A percentile compares a stretch with the other conserved stretches of the same genome.
Conservation (phyloP, 2,113 vertebrate genomes). For the Protobothrops flavoviridis region DNA sequence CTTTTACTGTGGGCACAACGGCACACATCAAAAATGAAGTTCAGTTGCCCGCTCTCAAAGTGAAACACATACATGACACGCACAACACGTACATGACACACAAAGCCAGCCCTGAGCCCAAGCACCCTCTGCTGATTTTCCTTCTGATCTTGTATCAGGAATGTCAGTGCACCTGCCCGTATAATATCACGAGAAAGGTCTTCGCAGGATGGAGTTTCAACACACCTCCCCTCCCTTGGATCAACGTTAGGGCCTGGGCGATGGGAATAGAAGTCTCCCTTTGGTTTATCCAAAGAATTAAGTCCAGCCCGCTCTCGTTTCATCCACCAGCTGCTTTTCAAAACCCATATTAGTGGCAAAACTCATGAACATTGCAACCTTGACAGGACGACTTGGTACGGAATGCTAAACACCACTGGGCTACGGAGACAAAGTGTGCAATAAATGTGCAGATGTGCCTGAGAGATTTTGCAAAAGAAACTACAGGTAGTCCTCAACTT, state of each 20-base stretch:
- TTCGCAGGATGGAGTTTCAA: neutral
- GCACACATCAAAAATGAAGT: too few relatives aligned
- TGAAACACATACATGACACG: too few relatives aligned
- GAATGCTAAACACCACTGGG: neutral
- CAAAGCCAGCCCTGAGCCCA: neutral
- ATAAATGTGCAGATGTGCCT: too few relatives aligned
- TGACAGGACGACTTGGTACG: slow-evolving; percentile 16
- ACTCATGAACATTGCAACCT: neutral
- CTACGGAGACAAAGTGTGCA: neutral
- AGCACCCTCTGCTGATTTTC: too few relatives aligned
- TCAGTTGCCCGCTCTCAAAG: too few relatives aligned
- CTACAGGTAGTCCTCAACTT: too few relatives aligned
- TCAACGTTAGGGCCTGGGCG: neutral
- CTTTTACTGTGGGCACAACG: too few relatives aligned
- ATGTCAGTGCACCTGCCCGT: neutral
- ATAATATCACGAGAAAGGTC: neutral
- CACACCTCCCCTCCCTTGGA: too few relatives aligned
- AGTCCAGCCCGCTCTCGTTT: slow-evolving; percentile 31
- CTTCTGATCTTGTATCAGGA: neutral
- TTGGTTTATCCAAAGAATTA: neutral
- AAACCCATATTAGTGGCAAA: slow-evolving; percentile 22
- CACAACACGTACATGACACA: too few relatives aligned
- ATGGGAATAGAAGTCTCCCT: neutral
- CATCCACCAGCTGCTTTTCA: slow-evolving; percentile 15
- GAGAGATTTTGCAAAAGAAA: too few relatives aligned